A percentile compares a stretch with the other conserved stretches of the same genome.
Evolutionary conservation across 1,140 invertebrate species (phyloP).

Genomic region (Ceratosolen fusciceps): DNA sequence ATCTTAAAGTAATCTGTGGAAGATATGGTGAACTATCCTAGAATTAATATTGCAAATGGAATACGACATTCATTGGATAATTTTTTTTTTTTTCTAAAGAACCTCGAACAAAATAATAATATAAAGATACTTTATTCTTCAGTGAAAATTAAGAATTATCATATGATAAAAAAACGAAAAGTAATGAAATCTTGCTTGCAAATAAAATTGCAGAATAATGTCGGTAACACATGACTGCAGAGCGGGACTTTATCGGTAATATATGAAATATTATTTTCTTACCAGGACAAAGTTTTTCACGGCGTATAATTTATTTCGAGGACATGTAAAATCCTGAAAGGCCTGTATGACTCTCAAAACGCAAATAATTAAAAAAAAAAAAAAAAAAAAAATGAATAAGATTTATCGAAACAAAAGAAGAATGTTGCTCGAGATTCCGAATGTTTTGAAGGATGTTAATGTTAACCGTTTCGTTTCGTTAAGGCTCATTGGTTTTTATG

Average conservation of each 20-base stretch:
- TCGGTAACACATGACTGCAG: not conserved
- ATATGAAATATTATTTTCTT: not conserved
- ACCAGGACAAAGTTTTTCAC: not conserved
- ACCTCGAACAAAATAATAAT: constrained; percentile 5
- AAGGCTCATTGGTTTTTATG: no score
- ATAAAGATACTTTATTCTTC: no score
- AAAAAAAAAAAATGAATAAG: no score
- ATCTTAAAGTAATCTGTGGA: not conserved
- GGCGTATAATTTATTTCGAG: no score
- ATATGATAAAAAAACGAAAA: no score
- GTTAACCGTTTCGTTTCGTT: no score
- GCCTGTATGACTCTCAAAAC: no score
- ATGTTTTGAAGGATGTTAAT: no score
- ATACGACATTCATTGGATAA: constrained; percentile 9
- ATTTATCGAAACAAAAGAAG: not conserved
- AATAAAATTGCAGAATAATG: not conserved
- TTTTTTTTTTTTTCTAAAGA: not conserved
- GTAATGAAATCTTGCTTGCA: not conserved
- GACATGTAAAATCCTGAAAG: no score
- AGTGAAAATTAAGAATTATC: no score
- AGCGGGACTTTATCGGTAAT: not conserved
- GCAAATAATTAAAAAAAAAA: no score
- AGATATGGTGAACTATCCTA: not conserved
- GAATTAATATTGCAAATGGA: not conserved
- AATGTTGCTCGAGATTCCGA: no score